These are phyloP conservation scores for Aptenodytes patagonicus DNA, from an alignment of 2,113 vertebrate species.

Conservation along the genomic window DNA sequence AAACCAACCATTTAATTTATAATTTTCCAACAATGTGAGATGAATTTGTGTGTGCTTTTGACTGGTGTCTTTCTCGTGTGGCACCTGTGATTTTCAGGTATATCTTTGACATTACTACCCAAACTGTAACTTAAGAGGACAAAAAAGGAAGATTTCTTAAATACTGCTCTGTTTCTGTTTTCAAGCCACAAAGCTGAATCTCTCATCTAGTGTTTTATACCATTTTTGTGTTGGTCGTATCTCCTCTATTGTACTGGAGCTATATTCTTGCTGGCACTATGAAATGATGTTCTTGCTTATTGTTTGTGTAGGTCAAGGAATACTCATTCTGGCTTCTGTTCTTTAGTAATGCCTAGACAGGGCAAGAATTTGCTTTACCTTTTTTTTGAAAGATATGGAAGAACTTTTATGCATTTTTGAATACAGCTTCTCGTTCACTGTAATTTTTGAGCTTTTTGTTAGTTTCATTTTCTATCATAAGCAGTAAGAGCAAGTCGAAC, in stretches of 20 bases:
- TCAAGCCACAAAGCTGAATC: not conserved
- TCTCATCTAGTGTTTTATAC: not conserved
- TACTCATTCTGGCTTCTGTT: not conserved
- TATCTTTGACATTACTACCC: not conserved
- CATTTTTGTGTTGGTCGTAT: not conserved
- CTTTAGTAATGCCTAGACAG: not conserved
- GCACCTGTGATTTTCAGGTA: not conserved
- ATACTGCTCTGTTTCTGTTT: not conserved
- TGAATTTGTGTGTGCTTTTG: not conserved
- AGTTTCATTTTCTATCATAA: not conserved
- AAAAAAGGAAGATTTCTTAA: not conserved
- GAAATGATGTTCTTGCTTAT: not conserved
- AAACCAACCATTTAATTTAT: not conserved
- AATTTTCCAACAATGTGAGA: not conserved
- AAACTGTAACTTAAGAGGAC: not conserved
- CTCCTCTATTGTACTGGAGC: not conserved
- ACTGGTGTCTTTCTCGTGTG: not conserved
- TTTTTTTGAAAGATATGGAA: not conserved
- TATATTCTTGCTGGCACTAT: not conserved
- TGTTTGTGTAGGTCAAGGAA: not conserved
- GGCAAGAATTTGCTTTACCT: not conserved
- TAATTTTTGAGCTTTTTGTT: not conserved
- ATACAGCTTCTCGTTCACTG: not conserved
- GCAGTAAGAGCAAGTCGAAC: not conserved
- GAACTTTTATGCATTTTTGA: not conserved